Evolutionary conservation across 37 sponge, comb jelly and placozoan genomes (phyloP), one percentile per base, ranked within the genome.

Genomic region (Cliona cf. orientalis): DNA sequence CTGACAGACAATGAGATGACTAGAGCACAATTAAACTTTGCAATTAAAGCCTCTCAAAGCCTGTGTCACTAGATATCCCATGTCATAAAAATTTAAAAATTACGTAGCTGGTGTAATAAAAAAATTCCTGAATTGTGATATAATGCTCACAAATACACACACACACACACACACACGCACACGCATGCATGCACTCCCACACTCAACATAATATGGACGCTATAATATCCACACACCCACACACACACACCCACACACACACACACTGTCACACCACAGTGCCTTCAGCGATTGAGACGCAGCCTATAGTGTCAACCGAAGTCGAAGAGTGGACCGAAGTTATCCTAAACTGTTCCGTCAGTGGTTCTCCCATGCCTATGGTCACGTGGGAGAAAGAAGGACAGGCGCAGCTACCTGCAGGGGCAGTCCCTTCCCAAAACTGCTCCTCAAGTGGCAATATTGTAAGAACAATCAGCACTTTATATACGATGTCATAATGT

Each of bases 181-280:
- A 65, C 78, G 31, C 78, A 60, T 45, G 31, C 62, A 60, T 68
- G 66, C 68, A 65, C 80, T 66, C 68, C 11, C 80, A 79, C 68
- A 66, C 80, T 61, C 80, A 79, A 49, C 38, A 49, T 44, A 46
- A 64, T 56, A 66, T 68, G 44, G 53, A 66, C 68, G 66, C 80
- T 45, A 33, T 6, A 56, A 74, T 58, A 68, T 58, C 42, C 69
- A 55, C 57, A 67, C 80, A 80, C 80, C 66, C 80, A 68, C 80
- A 80, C 74, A 74, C 74, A 65, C 36, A 65, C 36, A 31, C 66
- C 39, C 71, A 42, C 44, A 69, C 66, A 65, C 66, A 65, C 66
- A 34, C 36, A 14, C 53, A 49, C 14, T 49, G 53, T 19, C 53
- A 49, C 53, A 29, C 60, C 46, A 49, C 73, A 72, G 73, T 72